A percentile compares a stretch with the other conserved stretches of the same genome.
Evolutionary conservation across 2,888 invertebrate genomes (phyloP).

Genomic region (Rosalia funebris): DNA sequence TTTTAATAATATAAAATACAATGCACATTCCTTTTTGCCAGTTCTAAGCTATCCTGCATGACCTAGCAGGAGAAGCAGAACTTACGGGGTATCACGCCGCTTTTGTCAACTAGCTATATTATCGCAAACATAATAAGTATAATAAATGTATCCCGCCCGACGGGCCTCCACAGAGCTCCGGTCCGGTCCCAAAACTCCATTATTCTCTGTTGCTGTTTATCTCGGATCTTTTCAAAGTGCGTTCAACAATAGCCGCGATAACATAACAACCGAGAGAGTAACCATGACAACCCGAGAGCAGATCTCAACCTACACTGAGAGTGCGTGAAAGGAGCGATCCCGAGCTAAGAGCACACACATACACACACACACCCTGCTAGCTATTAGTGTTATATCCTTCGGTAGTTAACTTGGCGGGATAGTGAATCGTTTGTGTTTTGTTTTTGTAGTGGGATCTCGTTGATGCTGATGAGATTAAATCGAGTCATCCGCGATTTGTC

Average conservation of each 20-base stretch:
- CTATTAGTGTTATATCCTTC: conserved; percentile 5
- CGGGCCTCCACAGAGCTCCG: too few species aligned
- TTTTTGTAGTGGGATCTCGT: conserved; percentile 22
- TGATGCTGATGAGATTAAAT: conserved; percentile 13
- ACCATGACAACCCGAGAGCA: conserved; percentile 47
- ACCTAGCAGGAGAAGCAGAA: too few species aligned
- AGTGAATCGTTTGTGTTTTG: conserved; percentile 35
- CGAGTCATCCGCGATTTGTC: conserved; percentile 13
- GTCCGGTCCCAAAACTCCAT: conserved; percentile 18
- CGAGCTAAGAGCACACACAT: conserved; percentile 28
- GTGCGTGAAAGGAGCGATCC: conserved; percentile 47
- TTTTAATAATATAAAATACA: too few species aligned
- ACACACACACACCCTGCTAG: conserved; percentile 22
- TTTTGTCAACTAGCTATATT: background rate
- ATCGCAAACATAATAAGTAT: background rate
- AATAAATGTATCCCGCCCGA: background rate
- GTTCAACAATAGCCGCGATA: conserved; percentile 28
- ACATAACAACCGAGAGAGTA: conserved; percentile 32
- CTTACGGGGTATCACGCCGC: background rate
- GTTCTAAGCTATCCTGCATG: too few species aligned
- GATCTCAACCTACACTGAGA: conserved; percentile 46
- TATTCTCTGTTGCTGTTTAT: conserved; percentile 18
- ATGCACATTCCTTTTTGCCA: too few species aligned
- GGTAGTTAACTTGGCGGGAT: conserved; percentile 39
- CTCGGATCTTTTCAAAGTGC: conserved; percentile 25